Conservation (phyloP, 2,888 invertebrate genomes). For the Harpalus rufipes region DNA sequence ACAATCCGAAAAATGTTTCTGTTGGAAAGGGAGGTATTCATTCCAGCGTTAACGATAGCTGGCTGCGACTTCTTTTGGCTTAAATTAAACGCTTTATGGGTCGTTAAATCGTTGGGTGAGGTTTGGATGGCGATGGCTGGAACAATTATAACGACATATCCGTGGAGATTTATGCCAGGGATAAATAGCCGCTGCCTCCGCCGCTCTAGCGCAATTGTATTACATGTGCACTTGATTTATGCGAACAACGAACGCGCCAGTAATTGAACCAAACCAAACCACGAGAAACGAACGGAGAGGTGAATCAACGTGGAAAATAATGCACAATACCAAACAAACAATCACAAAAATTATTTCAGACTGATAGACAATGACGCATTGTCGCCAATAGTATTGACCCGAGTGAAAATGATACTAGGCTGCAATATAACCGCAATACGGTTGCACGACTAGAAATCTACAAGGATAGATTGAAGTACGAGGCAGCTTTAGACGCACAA, state of each 20-base stretch:
- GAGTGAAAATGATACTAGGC: too few species aligned
- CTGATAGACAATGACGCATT: too few species aligned
- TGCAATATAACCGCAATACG: too few species aligned
- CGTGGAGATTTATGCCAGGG: slow-evolving; percentile 60
- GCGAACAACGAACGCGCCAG: slow-evolving; percentile 47
- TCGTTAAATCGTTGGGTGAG: slow-evolving; percentile 64
- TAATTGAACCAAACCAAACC: slow-evolving; percentile 48
- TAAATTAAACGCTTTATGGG: slow-evolving; percentile 65
- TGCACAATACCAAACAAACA: neutral
- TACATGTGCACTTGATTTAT: slow-evolving; percentile 62
- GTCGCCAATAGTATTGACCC: too few species aligned
- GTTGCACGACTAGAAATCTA: too few species aligned
- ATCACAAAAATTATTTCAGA: too few species aligned
- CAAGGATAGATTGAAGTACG: too few species aligned
- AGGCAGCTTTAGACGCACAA: too few species aligned
- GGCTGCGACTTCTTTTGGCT: slow-evolving; percentile 61
- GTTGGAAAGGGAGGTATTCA: neutral
- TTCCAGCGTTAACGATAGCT: neutral
- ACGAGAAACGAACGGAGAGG: neutral
- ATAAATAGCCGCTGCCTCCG: slow-evolving; percentile 52
- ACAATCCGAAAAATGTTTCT: neutral
- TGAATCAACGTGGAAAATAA: neutral
- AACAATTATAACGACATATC: slow-evolving; percentile 66
- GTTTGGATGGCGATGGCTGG: slow-evolving; percentile 60
- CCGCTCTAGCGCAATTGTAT: slow-evolving; percentile 38